Percentiles rank a stretch among this genome's conserved stretches.
These are phyloP conservation scores for Gnathonemus echidnorhynchus DNA, from an alignment of 2,113 vertebrate species.

Conservation along the genomic window DNA sequence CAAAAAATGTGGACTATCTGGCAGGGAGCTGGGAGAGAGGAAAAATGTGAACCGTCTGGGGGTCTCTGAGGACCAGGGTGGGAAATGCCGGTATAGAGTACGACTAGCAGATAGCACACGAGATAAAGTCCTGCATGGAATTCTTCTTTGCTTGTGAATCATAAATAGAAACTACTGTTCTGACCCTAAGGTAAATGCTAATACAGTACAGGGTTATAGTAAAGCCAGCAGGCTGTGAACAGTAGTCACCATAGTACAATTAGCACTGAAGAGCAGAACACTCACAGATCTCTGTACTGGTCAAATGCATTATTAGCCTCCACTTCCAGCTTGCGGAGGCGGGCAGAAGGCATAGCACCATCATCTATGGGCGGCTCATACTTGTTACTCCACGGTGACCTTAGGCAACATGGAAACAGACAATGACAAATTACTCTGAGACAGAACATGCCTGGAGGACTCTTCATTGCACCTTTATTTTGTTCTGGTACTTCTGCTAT, in stretches of 20 bases:
- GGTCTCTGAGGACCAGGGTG: neutral
- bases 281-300: slow-evolving; percentile 98
- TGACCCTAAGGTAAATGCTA: neutral
- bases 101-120: neutral
- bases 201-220: neutral
- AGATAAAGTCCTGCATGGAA: neutral
- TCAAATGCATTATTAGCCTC: slow-evolving; percentile 99
- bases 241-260: neutral
- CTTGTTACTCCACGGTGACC: slow-evolving; percentile 98
- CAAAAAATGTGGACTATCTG: neutral
- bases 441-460: neutral
- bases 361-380: slow-evolving; percentile 97
- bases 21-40: neutral
- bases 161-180: neutral
- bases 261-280: slow-evolving; percentile 18
- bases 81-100: neutral
- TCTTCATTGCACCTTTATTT: neutral
- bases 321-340: slow-evolving; percentile 93
- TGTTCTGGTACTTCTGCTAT: neutral
- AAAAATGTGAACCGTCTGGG: neutral
- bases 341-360: slow-evolving; percentile 93
- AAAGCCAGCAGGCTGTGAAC: neutral
- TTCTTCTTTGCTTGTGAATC: neutral
- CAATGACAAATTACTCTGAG: neutral
- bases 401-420: slow-evolving; percentile 37